These are phyloP conservation scores for Phenganax marumi DNA, from an alignment of 92 coral and sea anemone genomes.

Conservation along the genomic window DNA sequence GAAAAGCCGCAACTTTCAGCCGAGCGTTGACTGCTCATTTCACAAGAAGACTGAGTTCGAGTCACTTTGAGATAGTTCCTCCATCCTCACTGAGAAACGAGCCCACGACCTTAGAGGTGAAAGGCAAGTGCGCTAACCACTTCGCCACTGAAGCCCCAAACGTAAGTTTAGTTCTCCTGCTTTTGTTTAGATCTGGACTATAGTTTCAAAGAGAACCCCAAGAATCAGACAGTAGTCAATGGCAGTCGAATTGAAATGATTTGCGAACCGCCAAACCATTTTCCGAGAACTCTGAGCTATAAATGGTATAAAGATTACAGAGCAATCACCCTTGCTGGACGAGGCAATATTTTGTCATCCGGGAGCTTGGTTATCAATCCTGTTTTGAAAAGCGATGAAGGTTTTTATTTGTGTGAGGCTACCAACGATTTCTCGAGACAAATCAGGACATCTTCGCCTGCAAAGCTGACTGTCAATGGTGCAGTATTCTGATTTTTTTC, in stretches of 20 bases:
- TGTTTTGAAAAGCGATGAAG: constrained; percentile 82
- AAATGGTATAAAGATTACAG: constrained; percentile 84
- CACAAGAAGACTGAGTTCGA: too few species aligned
- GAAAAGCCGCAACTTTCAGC: too few species aligned
- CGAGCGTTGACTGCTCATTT: too few species aligned
- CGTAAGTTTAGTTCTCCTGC: background rate
- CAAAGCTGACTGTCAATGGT: constrained; percentile 81
- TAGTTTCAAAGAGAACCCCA: constrained; percentile 65
- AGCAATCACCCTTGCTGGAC: constrained; percentile 22
- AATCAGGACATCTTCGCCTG: constrained; percentile 68
- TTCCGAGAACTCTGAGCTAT: constrained; percentile 64
- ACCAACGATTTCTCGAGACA: constrained; percentile 51
- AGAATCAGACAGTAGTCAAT: constrained; percentile 66
- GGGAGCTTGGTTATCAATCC: constrained; percentile 70
- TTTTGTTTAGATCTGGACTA: constrained; percentile 74
- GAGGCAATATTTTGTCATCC: constrained; percentile 50
- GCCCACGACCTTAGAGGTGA: too few species aligned
- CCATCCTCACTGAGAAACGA: too few species aligned
- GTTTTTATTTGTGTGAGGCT: constrained; percentile 85
- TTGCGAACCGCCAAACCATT: constrained; percentile 78
- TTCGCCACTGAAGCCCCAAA: background rate
- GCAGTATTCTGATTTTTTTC: background rate
- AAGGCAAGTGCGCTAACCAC: too few species aligned
- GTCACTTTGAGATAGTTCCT: too few species aligned
- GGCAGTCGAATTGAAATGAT: constrained; percentile 62